Percentiles rank a stretch among this genome's conserved stretches.
phyloP scores from a whole-genome alignment of 2,797 vertebrate species.

The Vultur gryphus region DNA sequence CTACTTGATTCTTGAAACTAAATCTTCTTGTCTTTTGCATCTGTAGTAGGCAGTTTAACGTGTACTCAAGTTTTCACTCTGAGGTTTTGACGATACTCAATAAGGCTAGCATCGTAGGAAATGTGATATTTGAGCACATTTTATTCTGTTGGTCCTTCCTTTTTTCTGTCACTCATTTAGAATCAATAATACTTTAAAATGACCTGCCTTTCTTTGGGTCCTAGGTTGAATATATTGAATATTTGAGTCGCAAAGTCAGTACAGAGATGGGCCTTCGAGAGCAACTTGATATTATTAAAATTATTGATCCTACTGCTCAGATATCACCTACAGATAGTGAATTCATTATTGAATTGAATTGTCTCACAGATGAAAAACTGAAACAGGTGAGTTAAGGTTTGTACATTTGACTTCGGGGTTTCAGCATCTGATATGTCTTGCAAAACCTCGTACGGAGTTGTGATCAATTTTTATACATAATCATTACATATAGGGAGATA shows the following conservation, averaged over 20 bases:
- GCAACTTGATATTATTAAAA: constrained; percentile 99
- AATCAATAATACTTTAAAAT: neutral
- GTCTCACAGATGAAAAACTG: constrained; percentile 96
- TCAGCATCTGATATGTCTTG: neutral
- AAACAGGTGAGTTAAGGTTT: constrained; percentile 86
- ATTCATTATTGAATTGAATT: constrained; percentile 99
- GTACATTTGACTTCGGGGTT: neutral
- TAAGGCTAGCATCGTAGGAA: neutral
- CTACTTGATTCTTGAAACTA: neutral
- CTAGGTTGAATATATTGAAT: constrained; percentile 99
- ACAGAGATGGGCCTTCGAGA: constrained; percentile 98
- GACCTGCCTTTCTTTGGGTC: neutral
- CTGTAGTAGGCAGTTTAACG: neutral
- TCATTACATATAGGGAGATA: neutral
- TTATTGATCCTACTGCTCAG: constrained; percentile 96
- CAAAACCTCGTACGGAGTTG: neutral
- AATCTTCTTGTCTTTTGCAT: neutral
- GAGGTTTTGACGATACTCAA: neutral
- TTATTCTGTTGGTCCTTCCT: neutral
- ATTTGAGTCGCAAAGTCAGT: constrained; percentile 96
- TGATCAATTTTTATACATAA: neutral
- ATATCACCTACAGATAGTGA: constrained; percentile 98
- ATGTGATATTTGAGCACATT: neutral
- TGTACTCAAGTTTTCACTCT: neutral
- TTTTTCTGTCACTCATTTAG: neutral